Evolutionary conservation across 2,888 invertebrate species (phyloP), one percentile per base, ranked within the genome.

Genomic region (Empis livida): DNA sequence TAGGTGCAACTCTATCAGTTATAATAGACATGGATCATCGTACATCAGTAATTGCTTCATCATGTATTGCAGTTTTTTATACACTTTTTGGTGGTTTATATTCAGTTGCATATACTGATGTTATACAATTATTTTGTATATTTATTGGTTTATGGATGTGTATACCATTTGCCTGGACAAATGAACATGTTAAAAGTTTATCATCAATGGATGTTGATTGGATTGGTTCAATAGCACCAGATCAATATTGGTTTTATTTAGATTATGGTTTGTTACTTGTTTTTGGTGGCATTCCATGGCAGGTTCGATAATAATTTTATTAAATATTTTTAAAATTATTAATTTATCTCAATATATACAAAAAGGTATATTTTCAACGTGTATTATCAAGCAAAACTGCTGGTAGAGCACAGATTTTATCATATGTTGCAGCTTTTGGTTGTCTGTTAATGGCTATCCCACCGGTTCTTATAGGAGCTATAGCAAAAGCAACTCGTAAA

Each of bases 71-170:
- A 15, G 88, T 96, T 42, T 87, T 93, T 73, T 99, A 99, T 75
- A 97, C 97, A 2, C 79, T 99, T 45, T 93, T 96, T 68, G 96
- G 97, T 2, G 97, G 97, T 0, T 79, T 99, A 41, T 99, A 99
- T 73, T 87, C 95, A 46, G 97, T 99, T 51, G 97, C 97, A 2
- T 99, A 97, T 68, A 99, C 97, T 1, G 96, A 97, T 68, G 96
- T 97, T 59, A 92, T 97, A 59, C 96, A 97, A 71, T 77, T 97
- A 42, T 92, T 94, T 74, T 96, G 95, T 73, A 96, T 97, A 64
- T 95, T 97, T 71, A 80, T 96, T 60, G 97, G 97, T 30, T 74
- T 99, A 68, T 96, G 96, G 96, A 82, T 97, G 79, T 93, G 95
- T 66, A 92, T 96, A 55, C 96, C 96, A 0, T 96, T 95, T 65